Evolutionary conservation across 1,140 invertebrate genomes (phyloP).

Genomic region (Acromyrmex heyeri): DNA sequence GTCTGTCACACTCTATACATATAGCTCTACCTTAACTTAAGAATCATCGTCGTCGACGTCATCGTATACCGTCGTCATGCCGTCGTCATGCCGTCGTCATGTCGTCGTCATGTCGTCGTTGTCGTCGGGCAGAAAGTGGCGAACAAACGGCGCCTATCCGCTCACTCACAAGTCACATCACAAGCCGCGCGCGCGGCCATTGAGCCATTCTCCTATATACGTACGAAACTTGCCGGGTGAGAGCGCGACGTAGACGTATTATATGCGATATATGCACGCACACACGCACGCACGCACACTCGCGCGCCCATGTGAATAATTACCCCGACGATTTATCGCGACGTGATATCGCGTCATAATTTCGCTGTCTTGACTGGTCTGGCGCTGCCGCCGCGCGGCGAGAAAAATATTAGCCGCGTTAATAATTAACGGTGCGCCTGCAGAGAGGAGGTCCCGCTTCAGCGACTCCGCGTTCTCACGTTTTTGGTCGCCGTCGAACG

Average conservation of each 20-base stretch:
- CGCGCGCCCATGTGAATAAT: constrained; percentile 66
- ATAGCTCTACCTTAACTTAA: neutral
- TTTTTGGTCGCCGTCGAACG: neutral
- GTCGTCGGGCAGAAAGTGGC: constrained; percentile 37
- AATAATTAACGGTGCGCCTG: constrained; percentile 69
- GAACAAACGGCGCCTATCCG: constrained; percentile 45
- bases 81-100: neutral
- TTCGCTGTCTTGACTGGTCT: constrained; percentile 55
- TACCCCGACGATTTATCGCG: constrained; percentile 73
- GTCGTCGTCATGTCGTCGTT: neutral
- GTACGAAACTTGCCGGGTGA: constrained; percentile 13
- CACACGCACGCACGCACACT: neutral
- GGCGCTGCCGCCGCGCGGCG: constrained; percentile 43
- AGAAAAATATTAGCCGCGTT: constrained; percentile 70
- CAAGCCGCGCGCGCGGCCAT: neutral
- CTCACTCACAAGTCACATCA: neutral
- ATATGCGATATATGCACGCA: constrained; percentile 9
- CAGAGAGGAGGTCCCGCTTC: constrained; percentile 32
- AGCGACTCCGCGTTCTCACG: constrained; percentile 54
- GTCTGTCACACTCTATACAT: neutral
- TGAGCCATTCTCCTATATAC: constrained; percentile 34
- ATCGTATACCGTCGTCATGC: neutral
- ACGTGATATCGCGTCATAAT: constrained; percentile 75
- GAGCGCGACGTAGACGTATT: constrained; percentile 24
- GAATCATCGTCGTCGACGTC: constrained; percentile 7